Evolutionary conservation across 2,797 vertebrate species (phyloP).

Genomic region (Etheostoma nigrum): DNA sequence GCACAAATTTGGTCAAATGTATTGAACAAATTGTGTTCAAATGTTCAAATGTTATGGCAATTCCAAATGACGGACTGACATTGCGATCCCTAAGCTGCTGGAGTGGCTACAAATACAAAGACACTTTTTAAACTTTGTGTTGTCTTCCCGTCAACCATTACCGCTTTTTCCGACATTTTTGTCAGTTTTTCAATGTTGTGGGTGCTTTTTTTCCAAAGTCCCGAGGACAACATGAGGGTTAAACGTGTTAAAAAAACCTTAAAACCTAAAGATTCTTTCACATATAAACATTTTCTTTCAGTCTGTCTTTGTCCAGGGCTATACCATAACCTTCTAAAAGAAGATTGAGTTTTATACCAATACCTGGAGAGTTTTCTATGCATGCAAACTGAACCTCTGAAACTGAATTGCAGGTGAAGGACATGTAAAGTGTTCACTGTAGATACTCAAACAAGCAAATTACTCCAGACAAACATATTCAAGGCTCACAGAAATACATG

Average conservation of each 20-base stretch:
- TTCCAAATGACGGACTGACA: neutral
- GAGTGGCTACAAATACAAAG: neutral
- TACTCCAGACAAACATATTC: neutral
- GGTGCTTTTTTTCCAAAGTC: too few species aligned
- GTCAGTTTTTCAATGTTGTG: too few species aligned
- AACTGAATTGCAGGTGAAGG: neutral
- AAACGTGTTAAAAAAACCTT: neutral
- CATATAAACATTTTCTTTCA: neutral
- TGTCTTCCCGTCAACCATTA: too few species aligned
- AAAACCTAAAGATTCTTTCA: neutral
- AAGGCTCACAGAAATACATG: neutral
- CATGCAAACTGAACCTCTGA: neutral
- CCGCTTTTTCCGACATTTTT: too few species aligned
- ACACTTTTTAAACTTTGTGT: neutral
- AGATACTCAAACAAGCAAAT: neutral
- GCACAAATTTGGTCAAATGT: too few species aligned
- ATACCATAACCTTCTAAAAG: neutral
- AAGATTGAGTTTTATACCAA: neutral
- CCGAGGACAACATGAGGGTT: too few species aligned
- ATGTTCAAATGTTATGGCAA: neutral
- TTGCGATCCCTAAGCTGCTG: neutral
- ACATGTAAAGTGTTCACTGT: neutral
- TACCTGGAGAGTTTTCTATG: neutral
- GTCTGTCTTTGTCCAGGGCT: neutral
- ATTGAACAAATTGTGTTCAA: too few species aligned